A percentile compares a stretch with the other conserved stretches of the same genome.
Conservation (phyloP, 1,140 invertebrate genomes). For the Heliothis subflexa region DNA sequence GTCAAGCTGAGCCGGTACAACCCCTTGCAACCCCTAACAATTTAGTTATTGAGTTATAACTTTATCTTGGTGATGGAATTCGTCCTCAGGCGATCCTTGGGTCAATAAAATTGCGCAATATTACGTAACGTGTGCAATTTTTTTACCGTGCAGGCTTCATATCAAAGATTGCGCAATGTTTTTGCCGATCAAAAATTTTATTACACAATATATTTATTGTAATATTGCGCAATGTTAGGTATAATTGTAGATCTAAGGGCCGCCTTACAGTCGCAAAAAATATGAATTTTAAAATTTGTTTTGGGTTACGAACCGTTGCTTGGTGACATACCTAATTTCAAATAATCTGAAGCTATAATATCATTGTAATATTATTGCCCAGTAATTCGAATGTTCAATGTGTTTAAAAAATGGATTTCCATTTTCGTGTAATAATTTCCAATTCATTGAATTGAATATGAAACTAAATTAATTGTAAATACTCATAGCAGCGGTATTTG, state of each 20-base stretch:
- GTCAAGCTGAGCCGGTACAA: constrained; percentile 7
- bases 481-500: background rate
- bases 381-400: no score
- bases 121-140: no score
- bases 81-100: background rate
- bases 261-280: background rate
- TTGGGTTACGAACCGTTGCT: no score
- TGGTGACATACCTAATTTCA: background rate
- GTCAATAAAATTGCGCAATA: no score
- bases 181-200: no score
- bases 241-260: no score
- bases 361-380: no score
- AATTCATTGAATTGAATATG: constrained; percentile 8
- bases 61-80: constrained; percentile 1
- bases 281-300: background rate
- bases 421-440: constrained; percentile 1
- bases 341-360: background rate
- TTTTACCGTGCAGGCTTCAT: no score
- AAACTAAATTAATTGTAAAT: background rate
- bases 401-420: background rate
- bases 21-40: constrained; percentile 18
- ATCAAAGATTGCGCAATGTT: no score
- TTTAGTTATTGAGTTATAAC: constrained; percentile 35
- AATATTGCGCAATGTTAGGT: no score
- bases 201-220: no score